Evolutionary conservation across 2,888 invertebrate species (phyloP).

Genomic region (Synergus laeviventris): DNA sequence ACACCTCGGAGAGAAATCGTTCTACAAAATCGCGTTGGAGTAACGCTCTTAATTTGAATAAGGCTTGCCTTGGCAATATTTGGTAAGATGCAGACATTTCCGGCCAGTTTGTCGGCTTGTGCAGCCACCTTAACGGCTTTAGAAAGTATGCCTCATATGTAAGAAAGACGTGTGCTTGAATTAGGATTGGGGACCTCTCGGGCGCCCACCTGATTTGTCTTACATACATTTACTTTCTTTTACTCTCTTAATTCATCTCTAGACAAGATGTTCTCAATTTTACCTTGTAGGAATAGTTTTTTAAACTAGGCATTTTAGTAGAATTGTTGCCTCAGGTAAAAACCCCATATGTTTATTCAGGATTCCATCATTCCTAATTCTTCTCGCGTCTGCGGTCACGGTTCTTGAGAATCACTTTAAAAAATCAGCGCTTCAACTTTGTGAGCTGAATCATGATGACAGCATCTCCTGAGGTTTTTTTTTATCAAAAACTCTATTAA

Average conservation of each 20-base stretch:
- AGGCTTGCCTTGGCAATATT: slow-evolving; percentile 40
- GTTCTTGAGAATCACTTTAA: slow-evolving; percentile 20
- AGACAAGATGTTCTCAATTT: background rate
- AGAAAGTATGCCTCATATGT: slow-evolving; percentile 64
- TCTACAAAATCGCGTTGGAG: slow-evolving; percentile 30
- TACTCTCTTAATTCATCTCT: background rate
- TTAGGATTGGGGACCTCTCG: slow-evolving; percentile 47
- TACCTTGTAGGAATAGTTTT: background rate
- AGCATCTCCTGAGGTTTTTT: background rate
- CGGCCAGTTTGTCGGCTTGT: slow-evolving; percentile 57
- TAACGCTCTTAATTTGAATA: slow-evolving; percentile 34
- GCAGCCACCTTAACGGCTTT: slow-evolving; percentile 67
- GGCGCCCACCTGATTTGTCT: slow-evolving; percentile 34
- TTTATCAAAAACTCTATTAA: background rate
- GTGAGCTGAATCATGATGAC: slow-evolving; percentile 29
- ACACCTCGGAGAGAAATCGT: slow-evolving; percentile 19
- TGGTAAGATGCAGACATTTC: slow-evolving; percentile 53
- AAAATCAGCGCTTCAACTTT: slow-evolving; percentile 32
- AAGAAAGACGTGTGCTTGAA: slow-evolving; percentile 50
- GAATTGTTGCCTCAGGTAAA: slow-evolving; percentile 24
- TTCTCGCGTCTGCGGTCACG: slow-evolving; percentile 24
- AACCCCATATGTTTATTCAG: slow-evolving; percentile 1
- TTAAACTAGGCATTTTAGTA: background rate
- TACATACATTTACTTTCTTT: slow-evolving; percentile 17
- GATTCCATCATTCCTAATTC: slow-evolving; percentile 32